These are phyloP conservation scores for Hydractinia echinata DNA, from an alignment of 30 jellyfish, hydroid and myxozoan genomes.

Conservation along the genomic window DNA sequence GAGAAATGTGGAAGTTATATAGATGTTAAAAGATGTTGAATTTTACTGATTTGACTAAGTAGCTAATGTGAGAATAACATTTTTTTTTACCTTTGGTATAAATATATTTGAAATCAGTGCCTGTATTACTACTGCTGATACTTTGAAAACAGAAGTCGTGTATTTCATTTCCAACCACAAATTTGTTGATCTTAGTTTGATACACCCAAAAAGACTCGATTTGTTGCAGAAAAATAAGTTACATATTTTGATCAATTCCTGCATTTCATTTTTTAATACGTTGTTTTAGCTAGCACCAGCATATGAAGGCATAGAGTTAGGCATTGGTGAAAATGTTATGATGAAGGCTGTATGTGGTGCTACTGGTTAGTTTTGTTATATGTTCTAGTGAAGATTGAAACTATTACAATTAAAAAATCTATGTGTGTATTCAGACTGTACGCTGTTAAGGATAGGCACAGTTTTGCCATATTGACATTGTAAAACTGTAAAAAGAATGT, in stretches of 20 bases:
- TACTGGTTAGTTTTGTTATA: conserved; percentile 56
- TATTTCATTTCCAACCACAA: neutral
- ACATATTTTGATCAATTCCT: neutral
- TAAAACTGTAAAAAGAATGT: no score
- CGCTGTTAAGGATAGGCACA: no score
- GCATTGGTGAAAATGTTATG: conserved; percentile 86
- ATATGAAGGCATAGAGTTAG: conserved; percentile 94
- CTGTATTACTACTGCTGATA: neutral
- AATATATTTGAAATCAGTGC: no score
- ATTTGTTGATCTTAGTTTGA: neutral
- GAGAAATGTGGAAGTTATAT: no score
- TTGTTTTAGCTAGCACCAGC: conserved; percentile 88
- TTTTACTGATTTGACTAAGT: no score
- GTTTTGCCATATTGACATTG: no score
- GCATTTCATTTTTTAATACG: neutral
- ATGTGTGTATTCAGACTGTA: no score
- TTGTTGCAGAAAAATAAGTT: neutral
- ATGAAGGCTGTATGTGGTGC: conserved; percentile 88
- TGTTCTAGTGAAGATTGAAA: no score
- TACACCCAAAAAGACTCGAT: neutral
- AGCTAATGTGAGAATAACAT: no score
- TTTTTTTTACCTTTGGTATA: no score
- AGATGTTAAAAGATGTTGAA: no score
- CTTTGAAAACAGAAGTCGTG: neutral
- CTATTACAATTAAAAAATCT: no score